Percentiles rank a stretch among this genome's conserved stretches.
phyloP scores from a whole-genome alignment of 2,113 vertebrate species.

The Notechis scutatus region DNA sequence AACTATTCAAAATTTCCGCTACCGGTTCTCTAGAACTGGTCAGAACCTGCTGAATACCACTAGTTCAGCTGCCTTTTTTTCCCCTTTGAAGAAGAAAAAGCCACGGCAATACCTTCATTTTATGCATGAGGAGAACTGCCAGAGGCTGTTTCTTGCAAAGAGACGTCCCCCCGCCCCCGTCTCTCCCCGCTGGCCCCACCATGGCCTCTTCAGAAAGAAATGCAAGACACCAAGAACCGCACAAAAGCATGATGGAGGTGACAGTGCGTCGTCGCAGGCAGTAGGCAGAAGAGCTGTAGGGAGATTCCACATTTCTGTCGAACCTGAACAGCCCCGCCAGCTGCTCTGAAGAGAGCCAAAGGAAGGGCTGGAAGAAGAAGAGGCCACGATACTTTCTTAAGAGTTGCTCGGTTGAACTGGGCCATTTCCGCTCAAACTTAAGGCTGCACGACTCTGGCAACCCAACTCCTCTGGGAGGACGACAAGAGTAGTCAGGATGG shows the following conservation, averaged over 20 bases:
- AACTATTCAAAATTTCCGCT: too few species aligned
- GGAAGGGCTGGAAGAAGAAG: background rate
- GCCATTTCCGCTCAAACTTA: background rate
- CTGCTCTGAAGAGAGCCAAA: background rate
- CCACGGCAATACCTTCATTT: background rate
- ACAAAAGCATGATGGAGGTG: background rate
- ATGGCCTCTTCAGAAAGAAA: background rate
- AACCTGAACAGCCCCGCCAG: background rate
- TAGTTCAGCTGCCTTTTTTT: background rate
- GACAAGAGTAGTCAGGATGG: background rate
- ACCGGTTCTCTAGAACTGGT: too few species aligned
- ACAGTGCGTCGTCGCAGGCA: background rate
- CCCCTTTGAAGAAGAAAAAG: background rate
- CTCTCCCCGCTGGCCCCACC: background rate
- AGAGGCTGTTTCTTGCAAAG: background rate
- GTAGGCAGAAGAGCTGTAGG: background rate
- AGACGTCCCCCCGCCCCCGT: background rate
- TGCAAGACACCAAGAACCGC: background rate
- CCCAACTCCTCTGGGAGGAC: background rate
- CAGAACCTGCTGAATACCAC: too few species aligned
- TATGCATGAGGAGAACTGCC: background rate
- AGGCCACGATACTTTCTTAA: background rate
- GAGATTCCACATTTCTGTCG: background rate
- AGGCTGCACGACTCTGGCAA: background rate
- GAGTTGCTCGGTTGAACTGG: background rate